Percentiles rank a stretch among this genome's conserved stretches.
Evolutionary conservation across 1,140 invertebrate species (phyloP).

Genomic region (Drosophila littoralis): DNA sequence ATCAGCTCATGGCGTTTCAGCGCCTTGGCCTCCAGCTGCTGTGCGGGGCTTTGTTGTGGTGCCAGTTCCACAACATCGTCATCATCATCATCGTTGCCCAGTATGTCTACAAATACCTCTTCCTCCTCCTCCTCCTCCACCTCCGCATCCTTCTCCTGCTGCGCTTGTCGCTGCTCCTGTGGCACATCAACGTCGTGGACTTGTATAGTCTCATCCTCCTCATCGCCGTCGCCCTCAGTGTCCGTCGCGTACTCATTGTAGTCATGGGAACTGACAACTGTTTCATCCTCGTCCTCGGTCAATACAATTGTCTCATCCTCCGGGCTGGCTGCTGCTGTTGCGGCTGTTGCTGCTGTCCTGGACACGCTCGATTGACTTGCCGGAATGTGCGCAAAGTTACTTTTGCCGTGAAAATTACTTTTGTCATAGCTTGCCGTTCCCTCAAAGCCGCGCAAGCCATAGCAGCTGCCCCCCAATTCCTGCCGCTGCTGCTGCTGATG

Average conservation of each 20-base stretch:
- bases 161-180: neutral
- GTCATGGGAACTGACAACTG: constrained; percentile 84
- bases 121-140: constrained; percentile 45
- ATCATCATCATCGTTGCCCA: constrained; percentile 70
- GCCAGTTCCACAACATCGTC: neutral
- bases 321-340: constrained; percentile 49
- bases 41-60: neutral
- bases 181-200: constrained; percentile 60
- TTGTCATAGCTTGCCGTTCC: constrained; percentile 56
- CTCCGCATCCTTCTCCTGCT: constrained; percentile 3
- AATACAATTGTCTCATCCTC: constrained; percentile 83
- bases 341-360: constrained; percentile 7
- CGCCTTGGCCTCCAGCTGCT: constrained; percentile 45
- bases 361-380: constrained; percentile 75
- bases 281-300: constrained; percentile 83
- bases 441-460: constrained; percentile 48
- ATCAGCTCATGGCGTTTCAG: constrained; percentile 72
- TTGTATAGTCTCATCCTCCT: constrained; percentile 49
- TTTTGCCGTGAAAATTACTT: constrained; percentile 85
- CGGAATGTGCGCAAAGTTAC: constrained; percentile 77
- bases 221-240: constrained; percentile 57
- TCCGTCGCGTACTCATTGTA: constrained; percentile 72
- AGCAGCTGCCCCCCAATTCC: constrained; percentile 34
- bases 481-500: constrained; percentile 60
- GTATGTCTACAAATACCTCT: constrained; percentile 67